Percentiles rank a stretch among this genome's conserved stretches.
These are phyloP conservation scores for Mya arenaria DNA, from an alignment of 1,140 invertebrate genomes.

Conservation along the genomic window DNA sequence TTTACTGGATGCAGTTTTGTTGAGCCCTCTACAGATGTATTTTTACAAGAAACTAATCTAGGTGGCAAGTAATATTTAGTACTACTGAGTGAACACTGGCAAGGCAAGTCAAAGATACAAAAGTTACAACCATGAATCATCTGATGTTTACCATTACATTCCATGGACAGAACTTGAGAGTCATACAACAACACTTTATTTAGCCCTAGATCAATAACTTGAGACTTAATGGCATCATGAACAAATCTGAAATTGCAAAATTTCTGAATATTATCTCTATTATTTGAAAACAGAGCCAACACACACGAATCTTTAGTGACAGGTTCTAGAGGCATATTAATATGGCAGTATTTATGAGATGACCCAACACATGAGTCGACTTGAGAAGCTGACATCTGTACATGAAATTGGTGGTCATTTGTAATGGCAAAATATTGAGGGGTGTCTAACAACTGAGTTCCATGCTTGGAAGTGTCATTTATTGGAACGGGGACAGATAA, in stretches of 20 bases:
- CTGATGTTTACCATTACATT: slow-evolving; percentile 9
- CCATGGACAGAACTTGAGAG: not conserved
- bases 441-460: slow-evolving; percentile 20
- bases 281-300: slow-evolving; percentile 25
- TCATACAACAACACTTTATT: slow-evolving; percentile 23
- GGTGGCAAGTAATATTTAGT: not conserved
- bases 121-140: not conserved
- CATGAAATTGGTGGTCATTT: slow-evolving; percentile 4
- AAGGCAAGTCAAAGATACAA: slow-evolving; percentile 16
- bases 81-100: slow-evolving; percentile 5
- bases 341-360: not conserved
- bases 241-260: slow-evolving; percentile 26
- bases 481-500: slow-evolving; percentile 19
- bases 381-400: not conserved
- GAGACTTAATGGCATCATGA: slow-evolving; percentile 2
- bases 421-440: slow-evolving; percentile 23
- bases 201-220: not conserved
- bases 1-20: slow-evolving; percentile 8
- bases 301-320: not conserved
- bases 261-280: not conserved
- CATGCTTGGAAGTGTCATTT: slow-evolving; percentile 19
- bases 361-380: not conserved
- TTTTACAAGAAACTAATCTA: slow-evolving; percentile 3
- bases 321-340: not conserved
- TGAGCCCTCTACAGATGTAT: not conserved